Percentiles rank a stretch among this genome's conserved stretches.
Conservation (phyloP, 2,888 invertebrate genomes). For the Trissolcus brochymenae region DNA sequence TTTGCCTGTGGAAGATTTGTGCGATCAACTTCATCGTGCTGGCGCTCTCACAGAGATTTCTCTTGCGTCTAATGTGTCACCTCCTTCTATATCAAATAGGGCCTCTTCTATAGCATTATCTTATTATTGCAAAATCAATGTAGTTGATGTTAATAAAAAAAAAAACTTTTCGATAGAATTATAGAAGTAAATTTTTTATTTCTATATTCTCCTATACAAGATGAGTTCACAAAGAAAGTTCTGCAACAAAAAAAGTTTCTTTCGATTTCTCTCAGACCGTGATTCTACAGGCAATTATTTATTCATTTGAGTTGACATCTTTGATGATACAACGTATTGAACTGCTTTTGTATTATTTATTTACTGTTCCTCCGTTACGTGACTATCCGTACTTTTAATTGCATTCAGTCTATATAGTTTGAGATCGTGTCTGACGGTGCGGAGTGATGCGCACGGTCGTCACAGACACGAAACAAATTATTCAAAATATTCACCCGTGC, state of each 20-base stretch:
- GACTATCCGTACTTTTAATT: conserved; percentile 14
- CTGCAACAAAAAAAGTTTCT: too few species aligned
- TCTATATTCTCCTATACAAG: too few species aligned
- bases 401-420: conserved; percentile 5
- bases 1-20: conserved; percentile 27
- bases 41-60: conserved; percentile 41
- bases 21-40: conserved; percentile 26
- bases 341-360: background rate
- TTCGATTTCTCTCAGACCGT: too few species aligned
- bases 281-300: too few species aligned
- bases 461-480: conserved; percentile 17
- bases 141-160: too few species aligned
- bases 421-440: conserved; percentile 9
- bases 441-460: conserved; percentile 8
- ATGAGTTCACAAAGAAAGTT: too few species aligned
- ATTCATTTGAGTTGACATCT: too few species aligned
- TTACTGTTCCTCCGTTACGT: conserved; percentile 4
- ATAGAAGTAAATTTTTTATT: too few species aligned
- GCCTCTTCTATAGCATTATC: conserved; percentile 20
- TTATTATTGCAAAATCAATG: too few species aligned
- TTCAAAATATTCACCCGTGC: conserved; percentile 8
- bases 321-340: conserved; percentile 6
- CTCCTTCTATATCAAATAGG: conserved; percentile 24
- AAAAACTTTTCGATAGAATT: too few species aligned
- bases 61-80: conserved; percentile 27